phyloP scores from a whole-genome alignment of 2,113 vertebrate genomes.

The Ammodramus savannarum region DNA sequence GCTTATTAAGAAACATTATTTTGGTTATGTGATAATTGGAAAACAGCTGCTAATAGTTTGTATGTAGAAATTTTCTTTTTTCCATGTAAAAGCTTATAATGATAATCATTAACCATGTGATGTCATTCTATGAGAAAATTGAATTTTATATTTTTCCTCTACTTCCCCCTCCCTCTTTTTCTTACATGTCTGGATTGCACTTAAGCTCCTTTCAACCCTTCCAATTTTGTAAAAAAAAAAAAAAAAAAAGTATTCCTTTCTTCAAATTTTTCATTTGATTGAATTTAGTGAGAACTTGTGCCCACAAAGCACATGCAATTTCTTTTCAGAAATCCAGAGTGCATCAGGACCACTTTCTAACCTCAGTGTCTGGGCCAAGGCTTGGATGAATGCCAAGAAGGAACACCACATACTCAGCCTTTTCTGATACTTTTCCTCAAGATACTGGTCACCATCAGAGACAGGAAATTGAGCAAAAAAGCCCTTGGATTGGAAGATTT shows the following conservation, averaged over 20 bases:
- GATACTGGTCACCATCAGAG: background rate
- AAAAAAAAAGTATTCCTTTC: background rate
- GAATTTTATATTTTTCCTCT: background rate
- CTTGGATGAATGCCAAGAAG: background rate
- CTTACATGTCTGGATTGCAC: accelerated
- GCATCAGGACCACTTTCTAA: background rate
- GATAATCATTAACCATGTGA: background rate
- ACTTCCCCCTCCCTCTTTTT: accelerated
- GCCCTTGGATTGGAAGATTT: background rate
- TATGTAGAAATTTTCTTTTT: background rate
- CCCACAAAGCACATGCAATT: background rate
- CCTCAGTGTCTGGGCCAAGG: background rate
- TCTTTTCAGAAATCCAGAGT: background rate
- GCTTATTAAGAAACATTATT: background rate
- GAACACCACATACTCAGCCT: background rate
- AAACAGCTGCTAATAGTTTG: background rate
- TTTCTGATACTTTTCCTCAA: background rate
- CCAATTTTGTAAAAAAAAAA: background rate
- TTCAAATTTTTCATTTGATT: background rate
- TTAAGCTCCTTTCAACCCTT: background rate
- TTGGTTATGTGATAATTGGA: background rate
- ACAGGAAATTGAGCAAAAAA: conserved; percentile 19
- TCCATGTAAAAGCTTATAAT: background rate
- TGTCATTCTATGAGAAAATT: background rate
- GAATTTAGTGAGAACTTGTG: background rate